Evolutionary conservation across 2,888 invertebrate species (phyloP).

Genomic region (Thera obeliscata): DNA sequence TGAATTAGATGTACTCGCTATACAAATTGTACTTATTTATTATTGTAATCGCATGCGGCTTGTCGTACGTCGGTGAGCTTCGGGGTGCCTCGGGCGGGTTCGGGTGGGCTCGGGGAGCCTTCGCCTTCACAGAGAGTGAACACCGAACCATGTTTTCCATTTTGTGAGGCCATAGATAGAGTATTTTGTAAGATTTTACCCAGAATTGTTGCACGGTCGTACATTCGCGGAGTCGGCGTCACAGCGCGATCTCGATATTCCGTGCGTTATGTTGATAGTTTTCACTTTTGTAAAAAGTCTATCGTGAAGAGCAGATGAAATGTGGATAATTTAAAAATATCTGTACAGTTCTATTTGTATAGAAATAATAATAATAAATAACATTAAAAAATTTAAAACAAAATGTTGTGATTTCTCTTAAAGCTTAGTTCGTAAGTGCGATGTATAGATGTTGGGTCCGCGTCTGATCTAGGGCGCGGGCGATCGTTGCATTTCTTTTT

Average conservation of each 20-base stretch:
- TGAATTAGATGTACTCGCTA: constrained; percentile 55
- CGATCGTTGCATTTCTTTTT: constrained; percentile 70
- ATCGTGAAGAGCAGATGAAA: constrained; percentile 80
- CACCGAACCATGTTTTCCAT: constrained; percentile 57
- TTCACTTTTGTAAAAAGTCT: constrained; percentile 86
- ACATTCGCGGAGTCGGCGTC: constrained; percentile 36
- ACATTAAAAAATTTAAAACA: constrained; percentile 81
- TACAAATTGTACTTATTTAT: constrained; percentile 74
- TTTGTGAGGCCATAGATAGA: constrained; percentile 56
- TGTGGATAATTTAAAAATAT: constrained; percentile 84
- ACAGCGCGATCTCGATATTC: constrained; percentile 74
- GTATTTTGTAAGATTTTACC: constrained; percentile 47
- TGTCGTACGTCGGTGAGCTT: constrained; percentile 17
- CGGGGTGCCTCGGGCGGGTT: constrained; percentile 17
- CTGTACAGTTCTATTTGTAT: constrained; percentile 86
- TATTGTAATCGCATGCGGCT: constrained; percentile 55
- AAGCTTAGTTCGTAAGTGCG: constrained; percentile 68
- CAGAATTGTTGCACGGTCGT: constrained; percentile 35
- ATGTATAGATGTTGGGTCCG: constrained; percentile 49
- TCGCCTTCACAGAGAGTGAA: constrained; percentile 49
- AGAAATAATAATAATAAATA: constrained; percentile 86
- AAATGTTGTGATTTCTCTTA: constrained; percentile 81
- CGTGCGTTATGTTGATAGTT: constrained; percentile 83
- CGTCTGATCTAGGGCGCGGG: constrained; percentile 49
- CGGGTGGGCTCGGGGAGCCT: too few species aligned